Conservation (phyloP, 2,113 vertebrate species). For the Fukomys damarensis region DNA sequence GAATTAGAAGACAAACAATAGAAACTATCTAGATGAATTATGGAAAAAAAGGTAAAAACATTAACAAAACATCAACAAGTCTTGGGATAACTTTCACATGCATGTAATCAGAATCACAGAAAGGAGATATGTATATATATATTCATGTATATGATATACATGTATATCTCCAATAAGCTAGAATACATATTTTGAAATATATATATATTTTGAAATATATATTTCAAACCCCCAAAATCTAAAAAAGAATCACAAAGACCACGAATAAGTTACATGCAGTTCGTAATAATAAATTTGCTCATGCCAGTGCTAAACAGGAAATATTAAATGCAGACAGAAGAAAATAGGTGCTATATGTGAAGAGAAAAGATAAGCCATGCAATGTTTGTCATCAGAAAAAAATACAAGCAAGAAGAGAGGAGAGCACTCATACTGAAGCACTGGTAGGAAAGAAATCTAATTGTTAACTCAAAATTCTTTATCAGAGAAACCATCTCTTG, state of each 20-base stretch:
- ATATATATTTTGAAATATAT: rapidly evolving
- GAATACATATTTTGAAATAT: too few relatives aligned
- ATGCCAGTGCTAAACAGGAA: not conserved
- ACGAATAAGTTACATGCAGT: not conserved
- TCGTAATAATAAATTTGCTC: not conserved
- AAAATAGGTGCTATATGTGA: too few relatives aligned
- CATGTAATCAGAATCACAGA: rapidly evolving
- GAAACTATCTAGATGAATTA: not conserved
- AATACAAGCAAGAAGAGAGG: not conserved
- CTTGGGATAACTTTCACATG: not conserved
- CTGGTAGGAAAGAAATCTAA: not conserved
- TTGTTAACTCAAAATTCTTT: not conserved
- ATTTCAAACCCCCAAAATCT: not conserved
- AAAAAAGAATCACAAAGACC: not conserved
- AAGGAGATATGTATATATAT: not conserved
- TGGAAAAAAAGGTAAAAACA: not conserved
- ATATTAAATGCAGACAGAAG: not conserved
- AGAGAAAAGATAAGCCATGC: not conserved
- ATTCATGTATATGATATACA: too few relatives aligned
- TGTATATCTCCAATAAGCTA: too few relatives aligned
- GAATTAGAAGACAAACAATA: not conserved
- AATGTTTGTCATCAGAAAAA: not conserved
- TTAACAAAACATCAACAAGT: not conserved
- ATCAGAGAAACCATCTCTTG: not conserved
- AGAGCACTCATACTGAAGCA: not conserved